Percentiles rank a stretch among this genome's conserved stretches.
phyloP scores from a whole-genome alignment of 2,113 vertebrate genomes.

The Calcarius ornatus region DNA sequence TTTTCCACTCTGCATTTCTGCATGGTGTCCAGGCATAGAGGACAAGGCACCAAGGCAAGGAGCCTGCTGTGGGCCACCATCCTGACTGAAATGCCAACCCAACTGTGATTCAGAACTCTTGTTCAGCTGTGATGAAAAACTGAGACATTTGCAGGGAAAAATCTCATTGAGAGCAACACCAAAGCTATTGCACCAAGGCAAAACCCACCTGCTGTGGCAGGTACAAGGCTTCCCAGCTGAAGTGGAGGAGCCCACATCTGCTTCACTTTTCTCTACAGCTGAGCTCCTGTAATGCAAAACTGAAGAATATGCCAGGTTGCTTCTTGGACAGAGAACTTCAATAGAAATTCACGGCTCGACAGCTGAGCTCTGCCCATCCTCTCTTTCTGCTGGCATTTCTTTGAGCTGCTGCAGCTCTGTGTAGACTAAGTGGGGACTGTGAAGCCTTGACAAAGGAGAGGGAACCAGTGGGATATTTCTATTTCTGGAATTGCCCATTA shows the following conservation, averaged over 20 bases:
- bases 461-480: conserved; percentile 44
- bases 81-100: not conserved
- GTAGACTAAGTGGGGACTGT: not conserved
- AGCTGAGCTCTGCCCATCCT: not conserved
- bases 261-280: not conserved
- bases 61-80: not conserved
- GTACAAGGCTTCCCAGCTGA: not conserved
- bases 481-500: conserved; percentile 65
- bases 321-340: not conserved
- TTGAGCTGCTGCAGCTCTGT: not conserved
- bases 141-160: not conserved
- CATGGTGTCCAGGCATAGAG: not conserved
- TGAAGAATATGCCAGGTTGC: not conserved
- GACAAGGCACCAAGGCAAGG: not conserved
- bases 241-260: not conserved
- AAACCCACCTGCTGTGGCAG: not conserved
- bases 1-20: not conserved
- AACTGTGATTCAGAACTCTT: not conserved
- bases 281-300: not conserved
- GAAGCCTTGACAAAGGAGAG: conserved; percentile 26
- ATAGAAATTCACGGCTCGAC: not conserved
- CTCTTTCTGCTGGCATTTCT: not conserved
- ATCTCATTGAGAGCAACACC: not conserved
- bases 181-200: not conserved
- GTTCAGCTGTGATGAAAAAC: not conserved